These are phyloP conservation scores for Lamellibrachia satsuma DNA, from an alignment of 2,888 invertebrate species.

Conservation along the genomic window DNA sequence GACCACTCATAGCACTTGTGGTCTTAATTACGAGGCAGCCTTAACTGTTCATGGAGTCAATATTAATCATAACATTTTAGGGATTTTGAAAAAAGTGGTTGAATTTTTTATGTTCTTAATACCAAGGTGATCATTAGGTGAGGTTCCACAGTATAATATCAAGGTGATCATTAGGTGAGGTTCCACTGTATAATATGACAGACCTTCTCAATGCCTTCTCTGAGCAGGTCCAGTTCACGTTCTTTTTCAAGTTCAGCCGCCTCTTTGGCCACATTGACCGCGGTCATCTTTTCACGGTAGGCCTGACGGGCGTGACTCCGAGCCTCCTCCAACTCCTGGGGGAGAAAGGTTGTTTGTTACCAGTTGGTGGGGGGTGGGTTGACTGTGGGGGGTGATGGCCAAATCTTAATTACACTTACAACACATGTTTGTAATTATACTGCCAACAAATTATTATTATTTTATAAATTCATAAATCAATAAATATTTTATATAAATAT, in stretches of 20 bases:
- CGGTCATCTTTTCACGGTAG: conserved; percentile 55
- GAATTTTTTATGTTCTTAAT: too few species aligned
- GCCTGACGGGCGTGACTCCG: conserved; percentile 49
- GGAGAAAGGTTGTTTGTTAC: background rate
- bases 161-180: background rate
- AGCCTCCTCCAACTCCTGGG: conserved; percentile 60
- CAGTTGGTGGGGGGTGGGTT: too few species aligned
- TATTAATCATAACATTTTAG: too few species aligned
- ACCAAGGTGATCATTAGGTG: too few species aligned
- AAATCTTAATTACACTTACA: too few species aligned
- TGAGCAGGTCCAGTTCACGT: conserved; percentile 52
- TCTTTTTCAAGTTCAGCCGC: conserved; percentile 53
- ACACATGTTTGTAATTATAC: background rate
- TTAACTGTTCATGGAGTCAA: too few species aligned
- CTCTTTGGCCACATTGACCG: conserved; percentile 57
- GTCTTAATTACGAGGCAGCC: too few species aligned
- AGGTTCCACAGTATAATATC: background rate
- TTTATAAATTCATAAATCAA: background rate
- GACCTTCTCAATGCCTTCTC: conserved; percentile 46
- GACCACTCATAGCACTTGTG: too few species aligned
- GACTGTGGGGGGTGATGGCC: too few species aligned
- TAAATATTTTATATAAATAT: background rate
- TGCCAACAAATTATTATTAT: background rate
- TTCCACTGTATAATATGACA: background rate
- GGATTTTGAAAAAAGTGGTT: too few species aligned